Percentiles rank a stretch among this genome's conserved stretches.
Evolutionary conservation across 2,113 vertebrate genomes (phyloP).

Genomic region (Pygoscelis antarcticus): DNA sequence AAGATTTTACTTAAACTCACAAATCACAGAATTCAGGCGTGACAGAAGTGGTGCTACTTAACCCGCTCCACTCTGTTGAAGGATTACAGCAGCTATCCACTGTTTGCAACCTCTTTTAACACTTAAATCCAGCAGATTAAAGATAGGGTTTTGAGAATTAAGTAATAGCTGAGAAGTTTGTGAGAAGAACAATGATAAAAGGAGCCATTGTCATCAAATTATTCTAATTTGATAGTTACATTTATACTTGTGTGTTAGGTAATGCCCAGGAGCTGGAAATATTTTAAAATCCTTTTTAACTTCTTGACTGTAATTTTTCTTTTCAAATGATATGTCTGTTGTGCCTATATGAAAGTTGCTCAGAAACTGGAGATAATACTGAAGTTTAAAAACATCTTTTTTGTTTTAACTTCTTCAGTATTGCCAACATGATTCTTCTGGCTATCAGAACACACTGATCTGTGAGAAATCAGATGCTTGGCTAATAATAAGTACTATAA

Average conservation of each 20-base stretch:
- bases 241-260: slow-evolving; percentile 1
- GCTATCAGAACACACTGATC: background rate
- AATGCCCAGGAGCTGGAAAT: slow-evolving; percentile 38
- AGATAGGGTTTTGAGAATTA: background rate
- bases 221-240: slow-evolving; percentile 40
- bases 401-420: background rate
- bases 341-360: background rate
- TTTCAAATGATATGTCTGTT: slow-evolving; percentile 11
- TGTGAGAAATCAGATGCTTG: background rate
- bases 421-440: background rate
- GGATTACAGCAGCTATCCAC: background rate
- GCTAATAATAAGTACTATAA: background rate
- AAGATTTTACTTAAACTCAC: slow-evolving; percentile 50
- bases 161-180: background rate
- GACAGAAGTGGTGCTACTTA: slow-evolving; percentile 45
- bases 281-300: slow-evolving; percentile 50
- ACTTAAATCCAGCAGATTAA: slow-evolving; percentile 7
- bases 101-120: slow-evolving; percentile 14
- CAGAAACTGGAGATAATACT: background rate
- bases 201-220: background rate
- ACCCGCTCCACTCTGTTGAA: background rate
- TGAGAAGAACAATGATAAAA: slow-evolving; percentile 38
- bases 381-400: background rate
- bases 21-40: slow-evolving; percentile 52
- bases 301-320: slow-evolving; percentile 22